A percentile compares a stretch with the other conserved stretches of the same genome.
These are phyloP conservation scores for Oconnorella tubifera DNA, from an alignment of 2,888 invertebrate species.

Conservation along the genomic window DNA sequence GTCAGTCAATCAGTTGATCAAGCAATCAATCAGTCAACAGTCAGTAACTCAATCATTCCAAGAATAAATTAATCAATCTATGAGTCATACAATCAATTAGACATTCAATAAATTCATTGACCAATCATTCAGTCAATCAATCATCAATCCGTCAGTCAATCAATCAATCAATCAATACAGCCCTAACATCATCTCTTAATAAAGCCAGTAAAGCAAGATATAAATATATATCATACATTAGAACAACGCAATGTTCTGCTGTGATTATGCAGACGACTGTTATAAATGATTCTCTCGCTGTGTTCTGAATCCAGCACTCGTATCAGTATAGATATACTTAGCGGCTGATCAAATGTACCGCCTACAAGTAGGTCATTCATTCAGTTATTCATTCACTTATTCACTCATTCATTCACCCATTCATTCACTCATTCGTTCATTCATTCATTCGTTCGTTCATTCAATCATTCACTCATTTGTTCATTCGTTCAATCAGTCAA, in stretches of 20 bases:
- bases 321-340: conserved; percentile 66
- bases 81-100: not conserved
- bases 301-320: conserved; percentile 66
- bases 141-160: not conserved
- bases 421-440: too few species aligned
- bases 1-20: not conserved
- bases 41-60: not conserved
- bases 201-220: too few species aligned
- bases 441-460: too few species aligned
- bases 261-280: conserved; percentile 69
- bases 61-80: not conserved
- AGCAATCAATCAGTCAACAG: not conserved
- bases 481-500: too few species aligned
- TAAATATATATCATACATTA: too few species aligned
- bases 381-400: too few species aligned
- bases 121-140: not conserved
- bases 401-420: too few species aligned
- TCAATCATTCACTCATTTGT: too few species aligned
- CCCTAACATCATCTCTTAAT: too few species aligned
- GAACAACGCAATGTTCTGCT: too few species aligned
- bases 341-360: conserved; percentile 81
- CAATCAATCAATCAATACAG: not conserved
- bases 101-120: not conserved
- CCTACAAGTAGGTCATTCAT: too few species aligned
- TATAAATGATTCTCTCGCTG: conserved; percentile 63